Evolutionary conservation across 2,888 invertebrate genomes (phyloP), one percentile per base, ranked within the genome.

Genomic region (Scaptomyza reducta): DNA sequence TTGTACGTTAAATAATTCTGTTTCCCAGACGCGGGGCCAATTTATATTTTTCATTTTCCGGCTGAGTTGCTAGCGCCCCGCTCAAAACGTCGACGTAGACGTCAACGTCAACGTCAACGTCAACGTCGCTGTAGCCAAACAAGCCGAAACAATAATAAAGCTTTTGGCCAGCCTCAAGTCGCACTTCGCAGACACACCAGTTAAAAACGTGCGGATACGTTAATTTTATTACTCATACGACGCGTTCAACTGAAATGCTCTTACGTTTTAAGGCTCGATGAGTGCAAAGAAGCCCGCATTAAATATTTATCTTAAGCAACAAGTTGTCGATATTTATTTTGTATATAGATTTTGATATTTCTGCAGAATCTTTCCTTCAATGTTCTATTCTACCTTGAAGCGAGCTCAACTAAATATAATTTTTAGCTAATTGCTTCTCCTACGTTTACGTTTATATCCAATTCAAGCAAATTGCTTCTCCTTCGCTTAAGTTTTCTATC

Each of bases 41-140:
- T 90, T 90, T 90, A 90, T 90, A 90, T 89, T 82, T 87, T 87
- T 83, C 80, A 87, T 85, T 90, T 90, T 90, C 89, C 90, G 88
- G 89, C 83, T 90, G 89, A 90, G 90, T 89, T 90, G 77, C 66
- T 69, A 10, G 65, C 76, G 75, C 64, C 76, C 64, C 76, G 74
- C 70, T 77, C 64, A 40, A 40, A 70, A 74, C 33, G 84, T 69
- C 69, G 62, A 54, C 66, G 70, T 60, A 47, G 60, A 49, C 67
- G 75, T 62, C 65, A 64, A 45, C 64, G 56, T 57, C 46, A 56
- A 6, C 31, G 31, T n/a, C n/a, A n/a, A 22, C 47, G 71, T n/a
- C n/a, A 35, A 6, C 35, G 13, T n/a, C 35, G 35, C n/a, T n/a
- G 6, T 35, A 5, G 35, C 33, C 13, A 74, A 68, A 71, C 78